These are phyloP conservation scores for Petrolisthes cinctipes DNA, from an alignment of 2,888 invertebrate species.

Conservation along the genomic window DNA sequence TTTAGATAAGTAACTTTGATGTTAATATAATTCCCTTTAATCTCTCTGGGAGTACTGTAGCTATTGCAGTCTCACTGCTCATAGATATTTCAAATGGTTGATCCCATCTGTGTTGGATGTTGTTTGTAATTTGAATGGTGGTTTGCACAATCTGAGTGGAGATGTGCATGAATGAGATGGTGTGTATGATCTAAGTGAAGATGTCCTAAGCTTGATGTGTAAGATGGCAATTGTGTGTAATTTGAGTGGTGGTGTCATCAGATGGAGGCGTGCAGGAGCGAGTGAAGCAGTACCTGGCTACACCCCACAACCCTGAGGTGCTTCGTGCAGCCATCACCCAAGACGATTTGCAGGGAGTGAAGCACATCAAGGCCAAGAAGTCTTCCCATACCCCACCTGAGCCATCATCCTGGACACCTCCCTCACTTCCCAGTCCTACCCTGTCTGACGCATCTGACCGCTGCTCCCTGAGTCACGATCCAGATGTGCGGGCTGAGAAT, in stretches of 20 bases:
- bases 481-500: slow-evolving; percentile 45
- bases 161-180: too few relatives aligned
- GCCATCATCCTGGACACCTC: slow-evolving; percentile 40
- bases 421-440: slow-evolving; percentile 56
- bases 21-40: too few relatives aligned
- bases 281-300: slow-evolving; percentile 70
- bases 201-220: too few relatives aligned
- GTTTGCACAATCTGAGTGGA: too few relatives aligned
- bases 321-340: slow-evolving; percentile 66
- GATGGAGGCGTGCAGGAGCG: slow-evolving; percentile 88
- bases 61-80: too few relatives aligned
- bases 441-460: slow-evolving; percentile 43
- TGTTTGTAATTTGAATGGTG: too few relatives aligned
- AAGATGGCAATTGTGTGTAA: not conserved
- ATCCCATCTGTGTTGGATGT: too few relatives aligned
- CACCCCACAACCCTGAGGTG: slow-evolving; percentile 69
- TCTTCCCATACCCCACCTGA: slow-evolving; percentile 44
- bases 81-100: too few relatives aligned
- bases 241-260: slow-evolving; percentile 70
- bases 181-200: too few relatives aligned
- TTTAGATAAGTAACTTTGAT: too few relatives aligned
- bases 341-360: slow-evolving; percentile 66
- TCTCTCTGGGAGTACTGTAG: too few relatives aligned
- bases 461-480: slow-evolving; percentile 40
- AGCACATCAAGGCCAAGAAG: slow-evolving; percentile 66